Percentiles rank a stretch among this genome's conserved stretches.
phyloP scores from a whole-genome alignment of 2,888 invertebrate species.

The Tenthredo scrophulariae region DNA sequence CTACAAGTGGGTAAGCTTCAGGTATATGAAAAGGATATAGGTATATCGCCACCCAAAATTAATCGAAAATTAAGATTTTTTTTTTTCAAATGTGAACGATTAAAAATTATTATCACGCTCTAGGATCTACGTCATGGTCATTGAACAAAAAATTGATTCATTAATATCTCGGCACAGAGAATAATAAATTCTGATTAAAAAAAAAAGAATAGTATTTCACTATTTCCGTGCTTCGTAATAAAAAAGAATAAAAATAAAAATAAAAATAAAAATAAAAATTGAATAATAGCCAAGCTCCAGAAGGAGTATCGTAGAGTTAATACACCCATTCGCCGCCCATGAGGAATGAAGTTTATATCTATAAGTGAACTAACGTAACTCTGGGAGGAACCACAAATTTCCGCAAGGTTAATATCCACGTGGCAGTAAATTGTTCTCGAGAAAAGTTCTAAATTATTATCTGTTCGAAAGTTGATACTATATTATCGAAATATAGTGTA shows the following conservation, averaged over 20 bases:
- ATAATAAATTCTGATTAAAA: not conserved
- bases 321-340: not conserved
- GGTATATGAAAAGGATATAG: not conserved
- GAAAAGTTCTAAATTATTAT: not conserved
- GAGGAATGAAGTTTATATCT: not conserved
- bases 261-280: not conserved
- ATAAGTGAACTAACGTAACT: not conserved
- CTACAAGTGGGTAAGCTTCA: not conserved
- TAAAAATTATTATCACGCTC: no score
- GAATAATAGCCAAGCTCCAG: not conserved
- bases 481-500: not conserved
- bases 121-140: no score
- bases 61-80: not conserved
- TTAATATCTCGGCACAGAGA: no score
- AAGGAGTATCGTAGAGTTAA: not conserved
- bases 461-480: not conserved
- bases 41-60: not conserved
- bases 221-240: no score
- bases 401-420: not conserved
- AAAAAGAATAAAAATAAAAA: no score
- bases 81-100: not conserved
- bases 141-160: no score
- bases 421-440: not conserved
- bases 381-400: not conserved
- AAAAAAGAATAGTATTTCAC: not conserved